These are phyloP conservation scores for Meloidogyne chitwoodi DNA, from an alignment of 1,140 invertebrate species.

Conservation along the genomic window DNA sequence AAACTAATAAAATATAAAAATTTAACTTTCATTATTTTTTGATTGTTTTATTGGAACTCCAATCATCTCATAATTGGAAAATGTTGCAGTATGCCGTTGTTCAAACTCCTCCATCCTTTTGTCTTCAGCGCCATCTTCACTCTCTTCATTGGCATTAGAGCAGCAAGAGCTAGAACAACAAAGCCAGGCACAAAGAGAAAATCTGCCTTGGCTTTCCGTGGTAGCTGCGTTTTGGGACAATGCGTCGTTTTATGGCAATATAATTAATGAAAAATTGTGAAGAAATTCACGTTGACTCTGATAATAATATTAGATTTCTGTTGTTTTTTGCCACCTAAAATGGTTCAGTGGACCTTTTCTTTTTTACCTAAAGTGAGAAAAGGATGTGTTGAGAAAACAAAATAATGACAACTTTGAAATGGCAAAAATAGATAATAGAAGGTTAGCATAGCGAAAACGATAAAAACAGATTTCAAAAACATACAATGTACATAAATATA, in stretches of 20 bases:
- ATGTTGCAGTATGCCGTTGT: background rate
- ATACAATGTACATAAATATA: no score
- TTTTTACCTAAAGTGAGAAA: background rate
- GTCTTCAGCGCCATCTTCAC: background rate
- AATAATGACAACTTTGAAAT: background rate
- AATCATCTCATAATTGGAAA: background rate
- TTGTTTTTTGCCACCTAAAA: background rate
- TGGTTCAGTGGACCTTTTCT: background rate
- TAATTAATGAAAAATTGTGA: background rate
- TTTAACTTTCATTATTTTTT: background rate
- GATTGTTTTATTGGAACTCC: background rate
- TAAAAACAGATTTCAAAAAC: no score
- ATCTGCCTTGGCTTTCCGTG: conserved; percentile 1
- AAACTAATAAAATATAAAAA: background rate
- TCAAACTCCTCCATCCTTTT: background rate
- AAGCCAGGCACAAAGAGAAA: conserved; percentile 16
- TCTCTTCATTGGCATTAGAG: background rate
- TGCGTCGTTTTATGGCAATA: background rate
- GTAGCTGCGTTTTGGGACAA: background rate
- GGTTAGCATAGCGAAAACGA: background rate
- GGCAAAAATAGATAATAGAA: background rate
- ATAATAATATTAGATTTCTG: background rate
- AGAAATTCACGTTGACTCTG: background rate
- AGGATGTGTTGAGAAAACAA: background rate
- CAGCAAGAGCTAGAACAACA: conserved; percentile 14